phyloP scores from a whole-genome alignment of 2,888 invertebrate genomes.

The Subacronicta megacephala region DNA sequence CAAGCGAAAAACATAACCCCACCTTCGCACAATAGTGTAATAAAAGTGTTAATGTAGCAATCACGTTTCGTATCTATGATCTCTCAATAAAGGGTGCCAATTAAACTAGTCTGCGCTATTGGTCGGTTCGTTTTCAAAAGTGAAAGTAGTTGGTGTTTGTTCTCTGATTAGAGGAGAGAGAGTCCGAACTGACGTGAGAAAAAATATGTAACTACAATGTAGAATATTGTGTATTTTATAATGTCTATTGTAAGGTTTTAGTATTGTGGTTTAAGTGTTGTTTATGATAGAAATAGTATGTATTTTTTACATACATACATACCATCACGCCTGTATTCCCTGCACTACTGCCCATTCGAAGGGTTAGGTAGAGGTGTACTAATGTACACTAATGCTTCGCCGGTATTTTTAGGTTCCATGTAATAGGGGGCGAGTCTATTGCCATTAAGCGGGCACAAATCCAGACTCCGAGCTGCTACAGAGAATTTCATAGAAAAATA shows the following conservation, averaged over 20 bases:
- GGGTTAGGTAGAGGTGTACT: too few relatives aligned
- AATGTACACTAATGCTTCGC: too few relatives aligned
- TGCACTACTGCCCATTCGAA: too few relatives aligned
- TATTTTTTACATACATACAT: too few relatives aligned
- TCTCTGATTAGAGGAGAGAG: slow-evolving; percentile 15
- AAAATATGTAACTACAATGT: slow-evolving; percentile 1
- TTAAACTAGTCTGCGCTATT: slow-evolving; percentile 29
- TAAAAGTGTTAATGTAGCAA: slow-evolving; percentile 29
- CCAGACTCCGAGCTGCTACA: too few relatives aligned
- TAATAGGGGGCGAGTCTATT: too few relatives aligned
- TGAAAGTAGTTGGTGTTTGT: slow-evolving; percentile 39
- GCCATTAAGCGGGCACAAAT: too few relatives aligned
- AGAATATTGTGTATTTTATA: not conserved
- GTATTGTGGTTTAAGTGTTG: too few relatives aligned
- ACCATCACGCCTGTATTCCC: too few relatives aligned
- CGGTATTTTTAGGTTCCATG: too few relatives aligned
- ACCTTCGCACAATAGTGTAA: not conserved
- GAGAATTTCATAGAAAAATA: too few relatives aligned
- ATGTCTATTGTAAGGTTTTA: not conserved
- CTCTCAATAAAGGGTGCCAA: slow-evolving; percentile 41
- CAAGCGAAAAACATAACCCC: not conserved
- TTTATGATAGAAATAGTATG: too few relatives aligned
- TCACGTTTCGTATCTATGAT: slow-evolving; percentile 24
- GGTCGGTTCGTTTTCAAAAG: slow-evolving; percentile 22
- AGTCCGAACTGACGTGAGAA: slow-evolving; percentile 6